A percentile compares a stretch with the other conserved stretches of the same genome.
Evolutionary conservation across 2,888 invertebrate species (phyloP).

Genomic region (Drepana falcataria): DNA sequence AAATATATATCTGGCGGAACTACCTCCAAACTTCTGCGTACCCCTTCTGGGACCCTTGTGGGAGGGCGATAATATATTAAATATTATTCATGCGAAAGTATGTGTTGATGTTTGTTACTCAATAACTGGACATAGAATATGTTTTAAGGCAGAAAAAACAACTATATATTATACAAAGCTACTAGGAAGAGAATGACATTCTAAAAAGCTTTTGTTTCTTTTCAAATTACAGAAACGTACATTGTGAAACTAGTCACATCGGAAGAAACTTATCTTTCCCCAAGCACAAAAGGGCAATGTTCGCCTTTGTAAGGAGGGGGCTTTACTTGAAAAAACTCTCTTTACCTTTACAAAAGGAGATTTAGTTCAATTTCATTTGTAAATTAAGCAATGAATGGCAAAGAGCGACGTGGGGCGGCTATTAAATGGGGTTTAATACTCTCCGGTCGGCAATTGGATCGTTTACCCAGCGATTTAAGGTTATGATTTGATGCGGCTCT

Average conservation of each 20-base stretch:
- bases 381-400: constrained; percentile 29
- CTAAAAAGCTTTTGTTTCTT: neutral
- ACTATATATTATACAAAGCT: no score
- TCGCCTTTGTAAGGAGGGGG: neutral
- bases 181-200: no score
- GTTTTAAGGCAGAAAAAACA: no score
- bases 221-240: neutral
- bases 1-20: no score
- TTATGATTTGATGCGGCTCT: neutral
- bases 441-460: constrained; percentile 2
- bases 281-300: neutral
- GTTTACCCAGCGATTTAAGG: constrained; percentile 1
- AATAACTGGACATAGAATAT: no score
- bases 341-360: constrained; percentile 17
- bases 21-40: no score
- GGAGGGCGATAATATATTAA: no score
- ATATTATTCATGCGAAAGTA: no score
- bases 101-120: no score
- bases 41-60: no score
- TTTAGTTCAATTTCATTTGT: constrained; percentile 30
- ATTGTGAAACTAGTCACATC: constrained; percentile 3
- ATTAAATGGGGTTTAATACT: constrained; percentile 6
- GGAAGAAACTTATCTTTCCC: constrained; percentile 2
- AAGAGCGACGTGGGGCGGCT: constrained; percentile 21
- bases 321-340: constrained; percentile 16